A percentile compares a stretch with the other conserved stretches of the same genome.
These are phyloP conservation scores for Parus major DNA, from an alignment of 2,113 vertebrate genomes.

Conservation along the genomic window DNA sequence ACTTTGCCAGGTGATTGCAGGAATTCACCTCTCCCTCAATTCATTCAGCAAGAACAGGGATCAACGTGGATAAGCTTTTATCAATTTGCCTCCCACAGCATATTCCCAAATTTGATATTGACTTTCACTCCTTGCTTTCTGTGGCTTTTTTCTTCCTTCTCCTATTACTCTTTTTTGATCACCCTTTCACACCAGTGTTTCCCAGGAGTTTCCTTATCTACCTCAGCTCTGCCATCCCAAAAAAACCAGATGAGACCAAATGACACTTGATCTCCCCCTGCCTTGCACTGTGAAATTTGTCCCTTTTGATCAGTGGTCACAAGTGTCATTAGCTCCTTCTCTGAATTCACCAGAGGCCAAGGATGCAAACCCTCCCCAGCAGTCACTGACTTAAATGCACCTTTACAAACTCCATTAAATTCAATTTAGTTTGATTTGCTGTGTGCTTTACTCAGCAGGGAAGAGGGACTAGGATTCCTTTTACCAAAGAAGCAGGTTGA, in stretches of 20 bases:
- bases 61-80: accelerated
- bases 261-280: neutral
- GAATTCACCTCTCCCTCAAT: neutral
- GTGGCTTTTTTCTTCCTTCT: neutral
- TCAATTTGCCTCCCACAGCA: neutral
- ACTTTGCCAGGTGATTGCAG: neutral
- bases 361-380: neutral
- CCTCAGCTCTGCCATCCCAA: neutral
- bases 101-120: neutral
- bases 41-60: neutral
- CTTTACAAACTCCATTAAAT: neutral
- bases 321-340: neutral
- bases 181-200: neutral
- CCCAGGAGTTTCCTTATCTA: neutral
- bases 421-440: neutral
- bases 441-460: neutral
- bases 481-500: neutral
- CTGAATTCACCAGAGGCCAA: neutral
- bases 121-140: neutral
- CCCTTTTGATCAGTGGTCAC: neutral
- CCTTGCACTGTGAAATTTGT: neutral
- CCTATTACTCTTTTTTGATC: neutral
- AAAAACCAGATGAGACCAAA: neutral
- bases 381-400: neutral
- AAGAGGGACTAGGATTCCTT: neutral